phyloP scores from a whole-genome alignment of 2,888 invertebrate genomes.

The Acrocera orbiculus region DNA sequence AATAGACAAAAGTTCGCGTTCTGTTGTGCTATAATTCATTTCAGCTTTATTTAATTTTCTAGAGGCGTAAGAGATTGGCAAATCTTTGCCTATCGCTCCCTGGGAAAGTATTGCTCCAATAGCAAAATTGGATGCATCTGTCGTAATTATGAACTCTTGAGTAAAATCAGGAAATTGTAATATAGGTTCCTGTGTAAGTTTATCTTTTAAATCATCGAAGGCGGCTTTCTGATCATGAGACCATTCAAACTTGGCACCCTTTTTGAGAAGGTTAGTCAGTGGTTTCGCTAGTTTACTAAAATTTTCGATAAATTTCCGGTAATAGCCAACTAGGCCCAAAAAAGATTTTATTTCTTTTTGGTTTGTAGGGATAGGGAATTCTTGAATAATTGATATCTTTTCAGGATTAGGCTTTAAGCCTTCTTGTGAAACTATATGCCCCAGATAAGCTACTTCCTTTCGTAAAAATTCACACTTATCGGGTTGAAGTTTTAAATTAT shows the following conservation, averaged over 20 bases:
- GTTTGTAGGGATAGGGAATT: constrained; percentile 10
- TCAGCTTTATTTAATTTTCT: too few relatives aligned
- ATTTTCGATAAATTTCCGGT: constrained; percentile 6
- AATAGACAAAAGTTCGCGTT: too few relatives aligned
- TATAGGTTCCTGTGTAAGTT: constrained; percentile 4
- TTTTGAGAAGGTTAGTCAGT: neutral
- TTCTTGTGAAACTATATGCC: constrained; percentile 18
- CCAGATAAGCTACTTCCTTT: constrained; percentile 13
- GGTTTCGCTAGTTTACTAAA: constrained; percentile 5
- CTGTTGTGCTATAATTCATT: too few relatives aligned
- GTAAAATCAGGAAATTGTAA: constrained; percentile 3
- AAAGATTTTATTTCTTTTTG: constrained; percentile 14
- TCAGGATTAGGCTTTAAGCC: constrained; percentile 16
- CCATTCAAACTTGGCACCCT: neutral
- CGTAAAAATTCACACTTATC: constrained; percentile 15
- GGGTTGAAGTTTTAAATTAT: constrained; percentile 15
- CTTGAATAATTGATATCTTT: constrained; percentile 13
- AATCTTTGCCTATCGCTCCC: too few relatives aligned
- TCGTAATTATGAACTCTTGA: neutral
- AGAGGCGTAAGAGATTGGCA: too few relatives aligned
- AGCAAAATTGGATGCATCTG: neutral
- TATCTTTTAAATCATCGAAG: constrained; percentile 3
- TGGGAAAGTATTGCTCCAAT: neutral
- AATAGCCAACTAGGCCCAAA: constrained; percentile 13
- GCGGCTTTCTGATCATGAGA: neutral